Conservation (phyloP, 2,113 vertebrate species). For the Loxodonta africana region DNA sequence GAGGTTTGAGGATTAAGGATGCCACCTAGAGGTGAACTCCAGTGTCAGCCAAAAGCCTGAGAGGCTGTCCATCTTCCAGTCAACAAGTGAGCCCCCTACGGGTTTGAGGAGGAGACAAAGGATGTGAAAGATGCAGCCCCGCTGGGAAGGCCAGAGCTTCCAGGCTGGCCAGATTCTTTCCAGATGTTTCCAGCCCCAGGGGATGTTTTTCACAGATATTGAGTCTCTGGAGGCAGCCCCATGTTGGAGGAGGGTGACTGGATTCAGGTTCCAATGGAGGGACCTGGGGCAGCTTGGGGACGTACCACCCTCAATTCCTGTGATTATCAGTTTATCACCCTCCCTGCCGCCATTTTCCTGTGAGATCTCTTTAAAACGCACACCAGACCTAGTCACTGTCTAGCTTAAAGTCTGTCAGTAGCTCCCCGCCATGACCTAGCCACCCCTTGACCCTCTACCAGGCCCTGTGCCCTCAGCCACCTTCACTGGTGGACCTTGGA, state of each 20-base stretch:
- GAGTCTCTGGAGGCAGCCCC: not conserved
- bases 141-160: not conserved
- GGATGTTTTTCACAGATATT: slow-evolving; percentile 59
- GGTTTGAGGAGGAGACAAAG: not conserved
- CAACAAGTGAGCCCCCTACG: not conserved
- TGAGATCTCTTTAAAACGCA: not conserved
- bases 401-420: not conserved
- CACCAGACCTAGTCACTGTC: not conserved
- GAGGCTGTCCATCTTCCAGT: not conserved
- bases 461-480: not conserved
- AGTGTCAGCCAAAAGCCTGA: not conserved
- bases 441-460: rapidly evolving
- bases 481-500: not conserved
- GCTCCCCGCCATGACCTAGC: not conserved
- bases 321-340: not conserved
- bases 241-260: not conserved
- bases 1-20: slow-evolving; percentile 32
- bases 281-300: not conserved
- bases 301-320: not conserved
- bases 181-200: slow-evolving; percentile 61
- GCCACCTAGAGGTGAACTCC: slow-evolving; percentile 69
- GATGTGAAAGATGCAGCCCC: not conserved
- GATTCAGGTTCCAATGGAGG: not conserved
- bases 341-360: not conserved
- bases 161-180: slow-evolving; percentile 49